Percentiles rank a stretch among this genome's conserved stretches.
phyloP scores from a whole-genome alignment of 2,888 invertebrate genomes.

The Troides helena region DNA sequence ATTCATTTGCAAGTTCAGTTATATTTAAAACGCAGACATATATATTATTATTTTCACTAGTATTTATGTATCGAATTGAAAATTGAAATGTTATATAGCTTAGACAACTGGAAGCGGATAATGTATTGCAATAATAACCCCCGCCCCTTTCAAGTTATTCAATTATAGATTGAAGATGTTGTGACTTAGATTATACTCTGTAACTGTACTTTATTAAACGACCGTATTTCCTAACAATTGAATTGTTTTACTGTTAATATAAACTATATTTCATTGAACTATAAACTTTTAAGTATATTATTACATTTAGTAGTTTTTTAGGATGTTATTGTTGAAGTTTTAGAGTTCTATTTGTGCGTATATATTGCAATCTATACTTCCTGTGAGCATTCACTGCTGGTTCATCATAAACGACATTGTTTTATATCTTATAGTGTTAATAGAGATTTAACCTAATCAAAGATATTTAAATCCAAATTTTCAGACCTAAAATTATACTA shows the following conservation, averaged over 20 bases:
- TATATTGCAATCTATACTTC: neutral
- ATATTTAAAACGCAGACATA: too few relatives aligned
- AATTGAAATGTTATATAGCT: slow-evolving; percentile 43
- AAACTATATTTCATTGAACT: neutral
- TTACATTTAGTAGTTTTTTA: slow-evolving; percentile 1
- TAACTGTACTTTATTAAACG: slow-evolving; percentile 26
- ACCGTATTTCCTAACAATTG: slow-evolving; percentile 23
- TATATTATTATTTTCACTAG: too few relatives aligned
- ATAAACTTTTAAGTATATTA: neutral
- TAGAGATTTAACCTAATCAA: too few relatives aligned
- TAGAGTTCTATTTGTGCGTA: slow-evolving; percentile 1
- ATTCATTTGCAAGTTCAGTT: too few relatives aligned
- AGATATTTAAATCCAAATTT: too few relatives aligned
- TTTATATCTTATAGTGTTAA: too few relatives aligned
- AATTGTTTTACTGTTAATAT: slow-evolving; percentile 6
- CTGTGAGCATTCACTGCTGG: neutral
- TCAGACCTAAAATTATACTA: too few relatives aligned
- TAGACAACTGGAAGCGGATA: slow-evolving; percentile 15
- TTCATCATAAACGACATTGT: too few relatives aligned
- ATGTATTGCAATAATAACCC: neutral
- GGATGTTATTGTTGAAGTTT: slow-evolving; percentile 6
- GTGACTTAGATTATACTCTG: slow-evolving; percentile 34
- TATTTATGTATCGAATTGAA: slow-evolving; percentile 32
- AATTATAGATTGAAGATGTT: slow-evolving; percentile 34
- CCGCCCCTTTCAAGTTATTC: neutral